Evolutionary conservation across 2,797 vertebrate genomes (phyloP), one percentile per base, ranked within the genome.

Genomic region (Gymnoscopelus microlampas): DNA sequence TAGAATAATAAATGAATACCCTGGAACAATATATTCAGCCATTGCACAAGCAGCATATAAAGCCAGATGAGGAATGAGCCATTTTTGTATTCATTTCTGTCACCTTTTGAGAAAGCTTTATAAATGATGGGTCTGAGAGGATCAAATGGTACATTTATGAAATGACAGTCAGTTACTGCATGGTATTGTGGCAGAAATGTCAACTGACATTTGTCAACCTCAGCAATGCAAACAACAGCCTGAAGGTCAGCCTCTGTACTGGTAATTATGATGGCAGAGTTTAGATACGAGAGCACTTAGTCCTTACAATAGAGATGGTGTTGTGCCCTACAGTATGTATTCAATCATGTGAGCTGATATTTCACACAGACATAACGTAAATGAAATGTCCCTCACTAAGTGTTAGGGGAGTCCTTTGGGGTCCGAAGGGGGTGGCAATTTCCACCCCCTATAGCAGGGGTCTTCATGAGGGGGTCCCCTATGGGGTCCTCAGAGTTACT

Each of bases 131-230:
- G 56, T 76, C 70, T 63, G 49, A 65, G 65, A 1, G 58, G 63
- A 84, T 82, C 66, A 70, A 73, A 81, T 69, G 57, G 61, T 77
- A 70, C 62, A 76, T 73, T 87, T 83, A 78, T 81, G 54, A 81
- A 80, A 74, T 49, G n/a, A 50, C 58, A 81, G 26, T 87, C 58
- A 81, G 26, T 87, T 63, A 72, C 49, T 65, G 60, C n/a, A n/a
- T 1, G 58, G 55, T 71, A 73, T 53, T 61, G 60, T 74, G 76
- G 74, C 77, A 79, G 71, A 88, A 89, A 84, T 78, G 78, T 83
- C 70, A 59, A 74, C 81, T 88, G 89, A 89, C 87, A 89, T 92
- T 92, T 90, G 62, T 68, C 65, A 66, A 61, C 65, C 64, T 61
- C 75, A 87, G 78, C 77, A 70, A 73, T 8, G 77, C 85, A 88